Conservation (phyloP, 2,113 vertebrate species). For the Sylvia atricapilla region DNA sequence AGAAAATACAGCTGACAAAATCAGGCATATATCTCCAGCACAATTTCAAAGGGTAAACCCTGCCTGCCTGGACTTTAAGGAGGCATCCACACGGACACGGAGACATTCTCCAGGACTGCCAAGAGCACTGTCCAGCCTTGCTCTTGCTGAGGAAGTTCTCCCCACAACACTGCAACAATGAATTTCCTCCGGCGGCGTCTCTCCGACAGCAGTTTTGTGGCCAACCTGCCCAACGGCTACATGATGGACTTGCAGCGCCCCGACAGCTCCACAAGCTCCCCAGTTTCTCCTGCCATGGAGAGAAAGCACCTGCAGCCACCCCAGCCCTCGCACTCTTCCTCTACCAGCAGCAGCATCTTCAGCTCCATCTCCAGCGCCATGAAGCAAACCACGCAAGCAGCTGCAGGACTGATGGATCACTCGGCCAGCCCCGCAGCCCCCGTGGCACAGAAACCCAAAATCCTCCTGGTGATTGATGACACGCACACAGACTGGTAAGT, state of each 20-base stretch:
- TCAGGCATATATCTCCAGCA: neutral
- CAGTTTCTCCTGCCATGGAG: constrained; percentile 82
- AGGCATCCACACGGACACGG: neutral
- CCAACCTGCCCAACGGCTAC: constrained; percentile 95
- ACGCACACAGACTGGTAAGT: constrained; percentile 93
- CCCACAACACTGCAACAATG: constrained; percentile 64
- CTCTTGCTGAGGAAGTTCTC: neutral
- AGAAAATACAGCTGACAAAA: neutral
- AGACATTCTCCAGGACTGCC: neutral
- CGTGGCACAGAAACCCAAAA: constrained; percentile 83
- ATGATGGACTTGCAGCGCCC: constrained; percentile 93
- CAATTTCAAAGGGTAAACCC: neutral
- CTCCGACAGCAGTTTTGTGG: constrained; percentile 96
- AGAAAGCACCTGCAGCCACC: constrained; percentile 78
- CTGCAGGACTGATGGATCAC: constrained; percentile 78
- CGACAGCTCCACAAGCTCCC: constrained; percentile 83
- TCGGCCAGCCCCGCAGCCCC: constrained; percentile 32
- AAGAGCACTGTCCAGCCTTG: accelerated
- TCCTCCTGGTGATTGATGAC: constrained; percentile 90
- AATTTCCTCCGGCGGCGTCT: constrained; percentile 95
- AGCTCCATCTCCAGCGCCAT: constrained; percentile 95
- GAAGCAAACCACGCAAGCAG: constrained; percentile 78
- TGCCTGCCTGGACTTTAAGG: neutral
- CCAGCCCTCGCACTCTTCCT: constrained; percentile 60
- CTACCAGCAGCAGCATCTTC: constrained; percentile 81